Conservation (phyloP, 2,888 invertebrate genomes). For the Melinaea menophilus region DNA sequence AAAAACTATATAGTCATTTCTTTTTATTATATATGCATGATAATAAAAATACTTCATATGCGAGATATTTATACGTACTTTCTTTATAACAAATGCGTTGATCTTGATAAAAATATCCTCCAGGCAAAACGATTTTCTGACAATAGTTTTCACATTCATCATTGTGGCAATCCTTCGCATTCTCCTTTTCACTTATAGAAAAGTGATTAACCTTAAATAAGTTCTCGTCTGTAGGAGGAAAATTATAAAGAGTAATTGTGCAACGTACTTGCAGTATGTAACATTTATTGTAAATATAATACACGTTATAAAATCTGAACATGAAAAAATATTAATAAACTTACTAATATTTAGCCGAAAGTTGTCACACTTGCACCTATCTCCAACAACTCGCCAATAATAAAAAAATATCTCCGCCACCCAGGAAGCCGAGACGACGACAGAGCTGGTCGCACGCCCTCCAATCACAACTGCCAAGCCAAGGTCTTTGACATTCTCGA, state of each 20-base stretch:
- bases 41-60: too few relatives aligned
- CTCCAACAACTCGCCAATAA: conserved; percentile 32
- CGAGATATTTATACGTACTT: not conserved
- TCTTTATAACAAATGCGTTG: not conserved
- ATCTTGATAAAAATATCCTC: not conserved
- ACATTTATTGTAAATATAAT: too few relatives aligned
- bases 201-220: too few relatives aligned
- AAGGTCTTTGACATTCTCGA: not conserved
- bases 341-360: conserved; percentile 10
- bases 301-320: too few relatives aligned
- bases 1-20: too few relatives aligned
- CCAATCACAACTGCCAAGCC: conserved; percentile 25
- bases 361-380: conserved; percentile 16
- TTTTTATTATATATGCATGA: too few relatives aligned
- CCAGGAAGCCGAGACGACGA: conserved; percentile 39
- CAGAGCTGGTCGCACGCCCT: conserved; percentile 43
- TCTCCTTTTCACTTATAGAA: too few relatives aligned
- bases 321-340: too few relatives aligned
- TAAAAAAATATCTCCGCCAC: conserved; percentile 36
- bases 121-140: not conserved
- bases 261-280: too few relatives aligned
- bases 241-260: too few relatives aligned
- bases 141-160: not conserved
- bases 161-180: too few relatives aligned
- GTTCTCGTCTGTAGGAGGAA: too few relatives aligned